Conservation (phyloP, 2,797 vertebrate genomes). For the Microctenopoma stevenorrisi region DNA sequence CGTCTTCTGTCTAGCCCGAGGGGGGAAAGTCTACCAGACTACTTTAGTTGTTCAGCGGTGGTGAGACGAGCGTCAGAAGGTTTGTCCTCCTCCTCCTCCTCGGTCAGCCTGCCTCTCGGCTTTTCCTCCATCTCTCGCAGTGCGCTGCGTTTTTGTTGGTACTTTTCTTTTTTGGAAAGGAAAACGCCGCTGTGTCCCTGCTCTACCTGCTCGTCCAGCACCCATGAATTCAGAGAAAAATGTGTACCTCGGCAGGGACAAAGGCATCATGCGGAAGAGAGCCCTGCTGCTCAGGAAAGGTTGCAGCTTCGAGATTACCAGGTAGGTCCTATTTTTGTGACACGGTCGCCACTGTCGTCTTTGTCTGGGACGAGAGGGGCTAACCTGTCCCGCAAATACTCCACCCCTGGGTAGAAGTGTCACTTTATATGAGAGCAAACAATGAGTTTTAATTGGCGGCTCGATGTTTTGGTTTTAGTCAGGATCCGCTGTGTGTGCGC, state of each 20-base stretch:
- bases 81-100: slow-evolving; percentile 39
- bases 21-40: slow-evolving; percentile 62
- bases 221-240: slow-evolving; percentile 88
- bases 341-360: not conserved
- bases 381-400: slow-evolving; percentile 13
- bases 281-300: slow-evolving; percentile 87
- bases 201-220: slow-evolving; percentile 68
- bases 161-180: slow-evolving; percentile 19
- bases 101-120: slow-evolving; percentile 20
- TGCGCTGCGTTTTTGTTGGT: slow-evolving; percentile 14
- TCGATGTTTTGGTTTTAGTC: slow-evolving; percentile 32
- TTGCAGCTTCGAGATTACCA: slow-evolving; percentile 90
- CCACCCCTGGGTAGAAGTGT: not conserved
- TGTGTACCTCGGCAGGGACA: slow-evolving; percentile 87
- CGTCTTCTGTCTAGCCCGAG: slow-evolving; percentile 44
- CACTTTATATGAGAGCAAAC: slow-evolving; percentile 15
- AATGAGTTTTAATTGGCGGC: slow-evolving; percentile 21
- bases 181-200: slow-evolving; percentile 36
- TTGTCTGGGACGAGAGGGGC: slow-evolving; percentile 47
- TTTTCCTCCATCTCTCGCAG: slow-evolving; percentile 46
- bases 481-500: slow-evolving; percentile 3
- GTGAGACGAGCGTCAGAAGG: slow-evolving; percentile 57
- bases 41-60: slow-evolving; percentile 64
- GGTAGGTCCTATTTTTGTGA: slow-evolving; percentile 73
- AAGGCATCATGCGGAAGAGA: slow-evolving; percentile 89